Base-by-base conservation (phyloP, 2,797 vertebrate genomes). In the Tokudaia muenninki region DNA sequence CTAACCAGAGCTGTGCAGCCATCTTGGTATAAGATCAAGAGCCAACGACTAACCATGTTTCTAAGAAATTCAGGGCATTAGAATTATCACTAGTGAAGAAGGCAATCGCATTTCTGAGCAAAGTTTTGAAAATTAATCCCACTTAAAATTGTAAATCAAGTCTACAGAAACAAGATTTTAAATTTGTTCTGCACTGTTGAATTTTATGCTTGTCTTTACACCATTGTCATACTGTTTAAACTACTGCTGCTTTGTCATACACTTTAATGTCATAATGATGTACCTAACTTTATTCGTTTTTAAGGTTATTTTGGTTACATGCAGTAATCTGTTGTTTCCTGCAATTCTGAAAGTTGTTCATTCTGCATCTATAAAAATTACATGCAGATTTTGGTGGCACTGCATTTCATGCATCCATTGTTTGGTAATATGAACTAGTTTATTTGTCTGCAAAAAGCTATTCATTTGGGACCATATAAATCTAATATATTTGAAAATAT, bases 41-140 rank as follows among this genome's bases (percentile, higher is more conserved):
- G 52, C 1, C 2, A 57, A 24, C 16, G 11, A 59, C n/a, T 37
- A n/a, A 24, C 2, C 5, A 2, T 21, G 2, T 92, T 96, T 79
- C 55, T 75, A 12, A 84, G 70, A 19, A 81, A 79, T 59, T 95
- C 44, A 81, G 57, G 50, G 24, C 2, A 21, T 50, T 11, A 47
- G 44, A 70, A 17, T 57, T 34, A 87, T 61, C 6, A 70, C 29
- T 16, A 59, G 26, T 77, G 31, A 84, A 21, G 55, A 57, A 90
- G n/a, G 37, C 63, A 50, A 10, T 70, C 44, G 74, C 31, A 90
- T 79, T 50, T 70, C 77, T 63, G 63, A 17, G 55, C 24, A 94
- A 55, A 79, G 3, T 87, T 90, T 74, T 83, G 22, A 94, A 95
- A 93, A 93, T n/a, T 65, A 57, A 3, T 90, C 12, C 1, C 6